phyloP scores from a whole-genome alignment of 1,140 invertebrate species.

The Teleogryllus occipitalis region DNA sequence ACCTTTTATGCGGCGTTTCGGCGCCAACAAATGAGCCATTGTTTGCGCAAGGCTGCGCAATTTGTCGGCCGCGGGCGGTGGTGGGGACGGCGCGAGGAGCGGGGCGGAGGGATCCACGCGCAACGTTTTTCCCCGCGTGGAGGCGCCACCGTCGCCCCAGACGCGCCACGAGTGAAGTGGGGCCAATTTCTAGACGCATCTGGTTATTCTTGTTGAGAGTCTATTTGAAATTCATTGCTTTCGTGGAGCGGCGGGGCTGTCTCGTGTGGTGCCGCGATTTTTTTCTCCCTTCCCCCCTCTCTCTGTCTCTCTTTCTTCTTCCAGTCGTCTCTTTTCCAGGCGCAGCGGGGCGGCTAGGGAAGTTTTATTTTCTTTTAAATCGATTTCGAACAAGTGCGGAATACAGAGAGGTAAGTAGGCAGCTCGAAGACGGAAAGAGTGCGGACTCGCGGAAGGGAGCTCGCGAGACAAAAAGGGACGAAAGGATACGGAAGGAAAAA shows the following conservation, averaged over 20 bases:
- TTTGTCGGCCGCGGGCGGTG: too few relatives aligned
- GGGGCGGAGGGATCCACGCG: too few relatives aligned
- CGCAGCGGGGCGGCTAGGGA: background rate
- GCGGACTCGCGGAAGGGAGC: background rate
- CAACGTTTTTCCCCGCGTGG: too few relatives aligned
- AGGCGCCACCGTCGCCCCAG: too few relatives aligned
- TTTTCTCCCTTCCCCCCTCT: background rate
- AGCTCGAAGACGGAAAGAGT: background rate
- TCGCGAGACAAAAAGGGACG: background rate
- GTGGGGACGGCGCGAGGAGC: too few relatives aligned
- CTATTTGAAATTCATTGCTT: conserved; percentile 5
- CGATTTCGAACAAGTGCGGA: background rate
- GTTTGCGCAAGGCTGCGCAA: too few relatives aligned
- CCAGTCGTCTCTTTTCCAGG: background rate
- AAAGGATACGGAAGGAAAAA: background rate
- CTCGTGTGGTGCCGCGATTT: background rate
- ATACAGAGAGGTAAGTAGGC: background rate
- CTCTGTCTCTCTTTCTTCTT: too few relatives aligned
- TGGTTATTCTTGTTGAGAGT: conserved; percentile 4
- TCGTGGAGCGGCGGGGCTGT: background rate
- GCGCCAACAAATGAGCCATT: too few relatives aligned
- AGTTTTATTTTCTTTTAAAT: conserved; percentile 6
- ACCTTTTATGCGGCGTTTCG: too few relatives aligned
- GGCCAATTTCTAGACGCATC: background rate
- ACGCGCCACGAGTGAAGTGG: background rate